A percentile compares a stretch with the other conserved stretches of the same genome.
phyloP scores from a whole-genome alignment of 2,888 invertebrate species.

The Spodoptera exigua region DNA sequence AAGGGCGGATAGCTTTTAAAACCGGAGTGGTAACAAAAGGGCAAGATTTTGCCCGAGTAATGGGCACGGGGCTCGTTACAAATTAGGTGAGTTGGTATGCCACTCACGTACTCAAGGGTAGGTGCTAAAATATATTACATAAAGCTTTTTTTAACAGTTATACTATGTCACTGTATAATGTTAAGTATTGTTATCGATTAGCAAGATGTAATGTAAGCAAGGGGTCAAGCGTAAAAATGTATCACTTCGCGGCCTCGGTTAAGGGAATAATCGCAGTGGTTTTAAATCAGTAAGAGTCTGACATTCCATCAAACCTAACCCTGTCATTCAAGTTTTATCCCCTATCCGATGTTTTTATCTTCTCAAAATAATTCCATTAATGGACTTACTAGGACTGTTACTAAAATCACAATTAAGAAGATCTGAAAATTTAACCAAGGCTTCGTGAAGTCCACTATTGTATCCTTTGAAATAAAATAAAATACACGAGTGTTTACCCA shows the following conservation, averaged over 20 bases:
- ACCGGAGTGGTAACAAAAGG: conserved; percentile 31
- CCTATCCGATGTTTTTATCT: too few relatives aligned
- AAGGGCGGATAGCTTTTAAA: conserved; percentile 3
- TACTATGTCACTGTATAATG: conserved; percentile 4
- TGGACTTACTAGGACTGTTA: too few relatives aligned
- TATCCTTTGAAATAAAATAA: conserved; percentile 15
- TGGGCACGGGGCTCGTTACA: neutral
- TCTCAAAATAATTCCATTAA: too few relatives aligned
- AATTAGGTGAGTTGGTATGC: conserved; percentile 21
- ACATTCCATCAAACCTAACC: too few relatives aligned
- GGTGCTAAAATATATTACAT: conserved; percentile 29
- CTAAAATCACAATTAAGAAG: too few relatives aligned
- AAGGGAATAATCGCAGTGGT: too few relatives aligned
- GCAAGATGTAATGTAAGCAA: too few relatives aligned
- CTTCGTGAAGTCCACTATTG: neutral
- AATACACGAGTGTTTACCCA: conserved; percentile 6
- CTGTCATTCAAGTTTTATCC: too few relatives aligned
- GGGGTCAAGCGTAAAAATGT: too few relatives aligned
- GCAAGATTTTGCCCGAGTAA: conserved; percentile 10
- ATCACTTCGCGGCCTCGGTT: too few relatives aligned
- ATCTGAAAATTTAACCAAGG: too few relatives aligned
- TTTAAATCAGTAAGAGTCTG: too few relatives aligned
- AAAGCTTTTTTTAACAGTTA: conserved; percentile 17
- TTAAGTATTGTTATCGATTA: conserved; percentile 8
- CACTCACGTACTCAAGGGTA: conserved; percentile 35